Evolutionary conservation across 2,888 invertebrate genomes (phyloP), one percentile per base, ranked within the genome.

Genomic region (Eupithecia dodoneata): DNA sequence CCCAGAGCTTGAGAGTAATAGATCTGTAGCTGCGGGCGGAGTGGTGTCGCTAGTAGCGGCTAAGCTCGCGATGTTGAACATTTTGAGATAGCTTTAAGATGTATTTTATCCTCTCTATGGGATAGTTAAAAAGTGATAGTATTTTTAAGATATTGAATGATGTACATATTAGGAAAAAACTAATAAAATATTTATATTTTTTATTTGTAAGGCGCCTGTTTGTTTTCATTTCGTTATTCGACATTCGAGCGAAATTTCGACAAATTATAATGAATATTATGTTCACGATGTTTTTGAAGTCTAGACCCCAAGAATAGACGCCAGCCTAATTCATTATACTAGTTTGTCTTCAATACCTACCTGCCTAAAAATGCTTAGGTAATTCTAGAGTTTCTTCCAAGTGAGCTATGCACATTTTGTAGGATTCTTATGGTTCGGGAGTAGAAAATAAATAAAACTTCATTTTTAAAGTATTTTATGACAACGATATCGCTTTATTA

Each of bases 401-500:
- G 7, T n/a, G 7, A 5, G 5, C 15, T 15, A 2, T 52, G n/a
- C 15, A n/a, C 7, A 55, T 5, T 3, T n/a, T 55, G 3, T 18
- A 9, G 63, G 4, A 30, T 30, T 63, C 10, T 18, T 4, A 12
- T 63, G 63, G 30, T 63, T 30, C 5, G 4, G n/a, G 45, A 45
- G 45, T 45, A 18, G 45, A 4, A 70, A 47, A 45, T 47, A 69
- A 91, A 88, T 87, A 80, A 91, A 91, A 91, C 84, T 71, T 52
- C 87, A 78, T 78, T 73, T 45, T 75, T 80, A 79, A 89, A 91
- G 90, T 92, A 92, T 94, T 95, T 95, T 96, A 96, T 95, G 96
- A 96, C 96, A 96, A 96, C 95, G 95, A 95, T 95, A 95, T 96
- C 96, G 96, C 96, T 96, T 96, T 96, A 96, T 96, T 96, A 91